Base-by-base conservation (phyloP, 2,797 vertebrate species). In the Tangara arthus region DNA sequence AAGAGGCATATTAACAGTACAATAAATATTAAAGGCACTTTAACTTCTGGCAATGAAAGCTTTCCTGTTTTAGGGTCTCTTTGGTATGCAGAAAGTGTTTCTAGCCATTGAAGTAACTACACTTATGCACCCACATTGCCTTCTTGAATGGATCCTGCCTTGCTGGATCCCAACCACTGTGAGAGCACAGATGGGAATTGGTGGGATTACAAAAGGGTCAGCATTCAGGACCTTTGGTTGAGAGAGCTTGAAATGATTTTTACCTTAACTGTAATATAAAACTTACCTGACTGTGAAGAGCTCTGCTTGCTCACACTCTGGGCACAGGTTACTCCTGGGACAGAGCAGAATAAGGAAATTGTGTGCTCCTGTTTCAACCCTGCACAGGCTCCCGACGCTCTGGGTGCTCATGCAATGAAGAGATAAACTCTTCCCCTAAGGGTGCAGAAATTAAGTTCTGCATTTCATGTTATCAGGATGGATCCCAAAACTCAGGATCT, bases 1-100 rank as follows among this genome's bases (percentile, higher is more conserved):
- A 88, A 96, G 95, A 95, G 95, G 90, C 55, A 82, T 83, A 93
- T 97, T 97, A 96, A 93, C 84, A 83, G 77, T 80, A 78, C 80
- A 96, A 96, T 97, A 97, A 97, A 97, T 97, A 97, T 95, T 96
- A 96, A 95, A 95, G 94, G 82, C 92, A 94, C 84, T 97, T 97
- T 96, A 96, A 89, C 50, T 96, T 82, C 75, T 96, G 64, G 41
- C 56, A 96, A 91, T 87, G 84, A 94, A 91, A 79, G 72, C 89
- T 84, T 84, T 90, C 90, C 91, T 77, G 65, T 57, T 56, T 82
- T 75, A 87, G 53, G 56, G 76, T 84, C 63, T 71, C 69, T 96
- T 89, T 83, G 44, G 65, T 85, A 94, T 72, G 81, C 55, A 73
- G 83, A 78, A 92, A 95, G 21, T 35, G 27, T 37, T 69, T 21